phyloP scores from a whole-genome alignment of 2,113 vertebrate species.

The Mormoops blainvillei region DNA sequence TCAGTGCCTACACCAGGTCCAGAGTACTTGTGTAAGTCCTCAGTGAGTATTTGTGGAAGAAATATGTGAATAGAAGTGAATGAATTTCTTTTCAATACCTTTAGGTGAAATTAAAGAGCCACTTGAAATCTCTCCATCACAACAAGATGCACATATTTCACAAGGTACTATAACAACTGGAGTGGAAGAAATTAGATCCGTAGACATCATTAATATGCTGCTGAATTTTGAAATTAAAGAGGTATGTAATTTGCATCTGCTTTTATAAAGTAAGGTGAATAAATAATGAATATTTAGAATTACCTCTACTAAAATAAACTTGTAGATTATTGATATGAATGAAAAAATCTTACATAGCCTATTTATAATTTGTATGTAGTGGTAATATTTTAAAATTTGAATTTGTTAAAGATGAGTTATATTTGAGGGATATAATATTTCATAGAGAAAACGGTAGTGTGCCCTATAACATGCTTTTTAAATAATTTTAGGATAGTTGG shows the following conservation, averaged over 20 bases:
- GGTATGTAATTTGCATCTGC: conserved; percentile 76
- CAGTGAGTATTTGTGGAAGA: not conserved
- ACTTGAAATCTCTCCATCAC: not conserved
- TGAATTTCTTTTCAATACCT: conserved; percentile 46
- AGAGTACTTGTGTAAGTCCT: not conserved
- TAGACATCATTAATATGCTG: conserved; percentile 85
- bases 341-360: not conserved
- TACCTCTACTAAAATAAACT: conserved; percentile 4
- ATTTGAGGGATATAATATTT: not conserved
- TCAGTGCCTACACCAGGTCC: not conserved
- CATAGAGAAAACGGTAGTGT: not conserved
- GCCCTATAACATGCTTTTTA: not conserved
- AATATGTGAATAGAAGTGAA: not conserved
- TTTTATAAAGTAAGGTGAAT: conserved; percentile 20
- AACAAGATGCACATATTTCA: conserved; percentile 14
- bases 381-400: not conserved
- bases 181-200: conserved; percentile 34
- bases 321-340: not conserved
- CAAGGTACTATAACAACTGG: conserved; percentile 43
- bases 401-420: not conserved
- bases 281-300: conserved; percentile 19
- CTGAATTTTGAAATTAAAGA: conserved; percentile 94
- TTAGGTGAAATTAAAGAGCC: conserved; percentile 67
- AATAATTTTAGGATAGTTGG: not conserved
- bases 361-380: not conserved